These are phyloP conservation scores for Luffia ferchaultella DNA, from an alignment of 2,888 invertebrate genomes.

Conservation along the genomic window DNA sequence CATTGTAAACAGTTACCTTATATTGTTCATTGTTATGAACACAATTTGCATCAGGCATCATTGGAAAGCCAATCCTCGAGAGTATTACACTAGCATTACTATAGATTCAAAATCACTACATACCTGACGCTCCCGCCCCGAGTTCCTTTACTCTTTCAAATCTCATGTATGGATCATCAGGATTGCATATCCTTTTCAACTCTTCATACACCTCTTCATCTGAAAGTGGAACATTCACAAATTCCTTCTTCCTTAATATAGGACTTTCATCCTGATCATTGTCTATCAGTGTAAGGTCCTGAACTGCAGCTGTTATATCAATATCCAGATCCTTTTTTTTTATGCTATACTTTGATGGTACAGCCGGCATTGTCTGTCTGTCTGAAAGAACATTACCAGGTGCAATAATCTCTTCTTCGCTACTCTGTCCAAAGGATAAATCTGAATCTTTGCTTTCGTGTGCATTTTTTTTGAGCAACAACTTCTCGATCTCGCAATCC, in stretches of 20 bases:
- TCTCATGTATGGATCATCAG: conserved; percentile 80
- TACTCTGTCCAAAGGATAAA: conserved; percentile 57
- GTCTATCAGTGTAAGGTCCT: conserved; percentile 49
- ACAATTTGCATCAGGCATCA: too few species aligned
- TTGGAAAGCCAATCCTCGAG: too few species aligned
- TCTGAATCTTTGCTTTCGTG: conserved; percentile 72
- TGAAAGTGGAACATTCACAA: conserved; percentile 59
- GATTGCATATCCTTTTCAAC: conserved; percentile 80
- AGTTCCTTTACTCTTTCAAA: conserved; percentile 86
- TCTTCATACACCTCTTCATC: conserved; percentile 83
- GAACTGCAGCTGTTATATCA: conserved; percentile 41
- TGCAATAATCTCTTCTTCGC: conserved; percentile 56
- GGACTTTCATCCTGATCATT: conserved; percentile 63
- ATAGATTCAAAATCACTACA: too few species aligned
- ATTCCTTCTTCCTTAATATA: conserved; percentile 68
- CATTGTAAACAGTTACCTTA: too few species aligned
- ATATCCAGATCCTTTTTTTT: conserved; percentile 47
- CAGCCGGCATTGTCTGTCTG: conserved; percentile 65
- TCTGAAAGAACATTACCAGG: conserved; percentile 41
- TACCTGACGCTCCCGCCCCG: conserved; percentile 87
- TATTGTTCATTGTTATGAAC: too few species aligned
- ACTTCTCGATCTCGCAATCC: conserved; percentile 81
- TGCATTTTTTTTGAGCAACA: conserved; percentile 75
- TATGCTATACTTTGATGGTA: conserved; percentile 45
- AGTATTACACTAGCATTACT: too few species aligned